Percentiles rank a stretch among this genome's conserved stretches.
These are phyloP conservation scores for Spodoptera frugiperda DNA, from an alignment of 1,140 invertebrate species.

Conservation along the genomic window DNA sequence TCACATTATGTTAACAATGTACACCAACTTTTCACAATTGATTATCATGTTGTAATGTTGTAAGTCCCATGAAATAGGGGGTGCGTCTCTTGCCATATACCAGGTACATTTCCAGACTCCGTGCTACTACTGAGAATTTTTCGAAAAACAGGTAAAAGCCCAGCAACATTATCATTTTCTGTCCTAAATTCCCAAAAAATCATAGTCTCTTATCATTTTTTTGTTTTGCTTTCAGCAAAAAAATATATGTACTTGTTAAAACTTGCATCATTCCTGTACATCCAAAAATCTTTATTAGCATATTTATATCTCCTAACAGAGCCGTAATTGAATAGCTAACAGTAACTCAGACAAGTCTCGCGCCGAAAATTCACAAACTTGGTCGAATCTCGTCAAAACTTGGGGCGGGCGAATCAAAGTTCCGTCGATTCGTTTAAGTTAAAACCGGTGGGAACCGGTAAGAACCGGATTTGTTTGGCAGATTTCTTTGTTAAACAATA, in stretches of 20 bases:
- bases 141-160: too few relatives aligned
- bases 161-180: too few relatives aligned
- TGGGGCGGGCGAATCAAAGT: slow-evolving; percentile 53
- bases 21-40: too few relatives aligned
- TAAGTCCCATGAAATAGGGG: too few relatives aligned
- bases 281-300: slow-evolving; percentile 40
- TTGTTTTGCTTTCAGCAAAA: too few relatives aligned
- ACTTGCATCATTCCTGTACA: neutral
- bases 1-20: too few relatives aligned
- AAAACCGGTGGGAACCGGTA: slow-evolving; percentile 43
- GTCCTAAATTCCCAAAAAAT: too few relatives aligned
- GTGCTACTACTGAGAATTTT: too few relatives aligned
- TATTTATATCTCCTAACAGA: slow-evolving; percentile 43
- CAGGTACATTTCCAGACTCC: too few relatives aligned
- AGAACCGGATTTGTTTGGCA: slow-evolving; percentile 50
- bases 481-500: slow-evolving; percentile 52
- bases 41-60: too few relatives aligned
- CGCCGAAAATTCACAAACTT: slow-evolving; percentile 46
- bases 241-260: neutral
- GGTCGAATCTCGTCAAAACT: slow-evolving; percentile 52
- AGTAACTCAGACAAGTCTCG: slow-evolving; percentile 36
- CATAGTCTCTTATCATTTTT: too few relatives aligned
- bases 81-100: too few relatives aligned
- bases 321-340: slow-evolving; percentile 40
- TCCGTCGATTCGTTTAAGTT: slow-evolving; percentile 54